Base-by-base conservation (phyloP, 2,797 vertebrate genomes). In the Erpetoichthys calabaricus region DNA sequence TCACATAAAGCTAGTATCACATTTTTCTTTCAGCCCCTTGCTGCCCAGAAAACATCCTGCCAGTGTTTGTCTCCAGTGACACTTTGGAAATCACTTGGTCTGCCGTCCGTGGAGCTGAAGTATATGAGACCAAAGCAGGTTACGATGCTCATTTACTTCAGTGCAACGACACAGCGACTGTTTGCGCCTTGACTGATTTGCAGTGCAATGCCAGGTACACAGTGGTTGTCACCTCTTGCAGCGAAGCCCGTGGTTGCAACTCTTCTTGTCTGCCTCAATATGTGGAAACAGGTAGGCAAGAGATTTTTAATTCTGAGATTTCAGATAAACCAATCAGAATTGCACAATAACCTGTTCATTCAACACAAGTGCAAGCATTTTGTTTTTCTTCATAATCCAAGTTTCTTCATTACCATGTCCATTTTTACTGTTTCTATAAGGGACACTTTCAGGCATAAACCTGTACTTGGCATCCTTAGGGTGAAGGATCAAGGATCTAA, bases 131-230 rank as follows among this genome's bases (percentile, higher is more conserved):
- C 0, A 78, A 74, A 25, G 91, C 90, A 0, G 68, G 49, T 0
- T 79, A 82, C 52, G 45, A 64, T 8, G 58, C 70, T 5, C 67
- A 58, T 0, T 58, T 56, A 5, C 62, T 85, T 59, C 75, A 83
- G 3, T 96, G 95, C 73, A 90, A 86, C 0, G 88, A 92, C 78
- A 91, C 91, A 0, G 76, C 87, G 1, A 73, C 90, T 0, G 64
- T 82, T 2, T 96, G 92, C 44, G 86, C 83, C 2, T 80, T 95
- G 44, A 92, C 92, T 0, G 83, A 86, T 55, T 86, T 97, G 56
- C 73, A 43, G 9, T 94, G 95, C 60, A 71, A 87, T 78, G 84
- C 74, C 3, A 49, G 53, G 47, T 96, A 94, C 72, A 85, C 66
- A 0, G 66, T 96, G 68, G 71, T 81, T 0, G 87, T 97, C 46